Evolutionary conservation across 1,140 invertebrate genomes (phyloP), one percentile per base, ranked within the genome.

Genomic region (Eupeodes corollae): DNA sequence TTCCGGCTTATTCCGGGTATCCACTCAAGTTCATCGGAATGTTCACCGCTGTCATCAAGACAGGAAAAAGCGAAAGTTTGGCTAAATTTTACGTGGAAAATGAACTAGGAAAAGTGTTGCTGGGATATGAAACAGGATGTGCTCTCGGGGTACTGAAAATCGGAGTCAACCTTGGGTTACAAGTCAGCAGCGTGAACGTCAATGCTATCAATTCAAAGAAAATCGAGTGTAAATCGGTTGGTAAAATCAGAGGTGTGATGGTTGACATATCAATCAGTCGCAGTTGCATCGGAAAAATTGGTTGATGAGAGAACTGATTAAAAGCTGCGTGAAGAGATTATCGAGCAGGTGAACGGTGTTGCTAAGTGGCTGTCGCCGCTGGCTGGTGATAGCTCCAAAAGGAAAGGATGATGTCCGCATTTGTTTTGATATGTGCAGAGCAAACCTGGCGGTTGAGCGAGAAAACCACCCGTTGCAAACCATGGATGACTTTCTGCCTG

Each of bases 371-470:
- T 70, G 19, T 67, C 64, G n/a, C 64, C 66, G 3, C 44, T 68
- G n/a, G n/a, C n/a, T n/a, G 8, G 58, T 64, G 3, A 57, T 59
- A 10, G 50, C 61, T 9, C 18, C 58, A 8, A 68, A 65, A 42
- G 39, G 46, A 15, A 42, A 57, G 35, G 58, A 58, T 6, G 60
- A 68, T 39, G 35, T 66, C 2, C 46, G 67, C 11, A 44, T 71
- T 21, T 68, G 64, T 49, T 32, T 70, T 3, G 63, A 71, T 40
- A 67, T 70, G 61, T 47, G 68, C 14, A 14, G 49, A 30, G 67
- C 61, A 0, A 67, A 65, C 47, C 30, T 54, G 54, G 68, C 67
- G 1, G 63, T 70, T 6, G 14, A 52, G 39, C 42, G 60, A 40
- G 57, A 67, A 48, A 57, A 69, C 18, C 61, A 63, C 41, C 59